Conservation (phyloP, 2,113 vertebrate genomes). For the Platanista minor region DNA sequence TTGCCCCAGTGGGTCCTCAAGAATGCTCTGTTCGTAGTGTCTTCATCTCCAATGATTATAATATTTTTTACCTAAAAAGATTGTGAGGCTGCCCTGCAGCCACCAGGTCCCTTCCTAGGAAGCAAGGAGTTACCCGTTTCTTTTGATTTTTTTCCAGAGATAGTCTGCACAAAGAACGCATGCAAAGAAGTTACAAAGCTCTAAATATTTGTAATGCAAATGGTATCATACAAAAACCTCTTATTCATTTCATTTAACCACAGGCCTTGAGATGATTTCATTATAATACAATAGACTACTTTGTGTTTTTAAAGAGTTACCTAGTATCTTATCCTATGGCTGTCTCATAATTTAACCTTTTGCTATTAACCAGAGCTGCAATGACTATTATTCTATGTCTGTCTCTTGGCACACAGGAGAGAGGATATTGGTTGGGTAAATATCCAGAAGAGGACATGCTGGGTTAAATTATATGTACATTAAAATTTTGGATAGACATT, state of each 20-base stretch:
- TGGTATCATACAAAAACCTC: no score
- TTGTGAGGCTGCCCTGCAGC: no score
- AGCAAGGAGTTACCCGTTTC: not conserved
- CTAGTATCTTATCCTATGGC: not conserved
- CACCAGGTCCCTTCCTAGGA: not conserved
- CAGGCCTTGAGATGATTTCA: not conserved
- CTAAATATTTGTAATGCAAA: not conserved
- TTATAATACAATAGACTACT: not conserved
- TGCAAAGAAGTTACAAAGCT: not conserved
- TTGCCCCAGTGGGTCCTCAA: rapidly evolving
- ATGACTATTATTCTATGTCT: not conserved
- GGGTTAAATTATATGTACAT: not conserved
- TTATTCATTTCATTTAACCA: not conserved
- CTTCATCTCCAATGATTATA: not conserved
- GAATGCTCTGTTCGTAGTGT: not conserved
- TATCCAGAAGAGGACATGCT: not conserved
- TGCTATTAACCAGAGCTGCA: not conserved
- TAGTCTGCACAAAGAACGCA: not conserved
- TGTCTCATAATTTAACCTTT: not conserved
- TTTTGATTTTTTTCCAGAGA: not conserved
- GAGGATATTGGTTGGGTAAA: not conserved
- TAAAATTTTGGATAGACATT: not conserved
- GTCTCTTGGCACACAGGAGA: not conserved
- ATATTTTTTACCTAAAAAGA: no score
- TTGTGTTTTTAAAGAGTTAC: not conserved